Evolutionary conservation across 2,888 invertebrate species (phyloP).

Genomic region (Mantis religiosa): DNA sequence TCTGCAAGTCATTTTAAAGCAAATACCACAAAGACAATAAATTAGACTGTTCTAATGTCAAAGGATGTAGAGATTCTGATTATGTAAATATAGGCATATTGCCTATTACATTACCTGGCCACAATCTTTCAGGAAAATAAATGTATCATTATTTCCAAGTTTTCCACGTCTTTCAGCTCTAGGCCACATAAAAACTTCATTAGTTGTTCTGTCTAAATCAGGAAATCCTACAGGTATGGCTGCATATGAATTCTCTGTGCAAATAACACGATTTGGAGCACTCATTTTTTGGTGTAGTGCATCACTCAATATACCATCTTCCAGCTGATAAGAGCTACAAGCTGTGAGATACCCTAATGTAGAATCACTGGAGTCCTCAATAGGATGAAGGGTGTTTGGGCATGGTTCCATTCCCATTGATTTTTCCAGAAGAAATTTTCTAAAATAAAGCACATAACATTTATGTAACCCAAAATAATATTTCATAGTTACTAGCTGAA

Average conservation of each 20-base stretch:
- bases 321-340: constrained; percentile 31
- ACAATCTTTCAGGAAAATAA: constrained; percentile 37
- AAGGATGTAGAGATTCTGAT: no score
- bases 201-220: constrained; percentile 42
- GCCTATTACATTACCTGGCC: constrained; percentile 36
- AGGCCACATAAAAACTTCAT: constrained; percentile 43
- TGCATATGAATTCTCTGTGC: constrained; percentile 44
- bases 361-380: constrained; percentile 34
- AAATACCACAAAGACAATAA: no score
- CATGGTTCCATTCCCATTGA: constrained; percentile 35
- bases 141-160: constrained; percentile 19
- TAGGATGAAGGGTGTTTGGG: constrained; percentile 39
- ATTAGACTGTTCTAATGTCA: no score
- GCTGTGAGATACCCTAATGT: constrained; percentile 18
- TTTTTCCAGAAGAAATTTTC: constrained; percentile 34
- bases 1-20: constrained; percentile 20
- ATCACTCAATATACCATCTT: constrained; percentile 40
- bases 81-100: neutral
- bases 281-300: constrained; percentile 44
- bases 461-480: constrained; percentile 5
- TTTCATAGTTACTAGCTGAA: neutral
- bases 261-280: constrained; percentile 47
- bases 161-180: constrained; percentile 33
- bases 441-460: constrained; percentile 12
- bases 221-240: constrained; percentile 49